Evolutionary conservation across 2,888 invertebrate genomes (phyloP).

Genomic region (Marronus borbonicus): DNA sequence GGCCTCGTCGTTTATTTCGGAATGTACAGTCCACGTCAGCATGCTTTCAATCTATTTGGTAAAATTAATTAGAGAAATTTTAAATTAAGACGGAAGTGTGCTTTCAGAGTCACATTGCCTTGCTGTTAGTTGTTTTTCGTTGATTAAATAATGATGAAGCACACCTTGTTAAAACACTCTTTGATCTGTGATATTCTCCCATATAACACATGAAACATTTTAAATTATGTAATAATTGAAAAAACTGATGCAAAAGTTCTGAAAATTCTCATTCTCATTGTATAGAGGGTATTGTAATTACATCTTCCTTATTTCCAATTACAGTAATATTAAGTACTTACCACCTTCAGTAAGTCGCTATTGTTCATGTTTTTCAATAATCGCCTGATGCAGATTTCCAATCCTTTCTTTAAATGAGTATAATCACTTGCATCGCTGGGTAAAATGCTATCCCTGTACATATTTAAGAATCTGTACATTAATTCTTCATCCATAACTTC

Average conservation of each 20-base stretch:
- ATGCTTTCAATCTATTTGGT: constrained; percentile 68
- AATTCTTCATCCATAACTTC: constrained; percentile 69
- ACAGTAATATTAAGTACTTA: constrained; percentile 53
- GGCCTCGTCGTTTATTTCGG: constrained; percentile 68
- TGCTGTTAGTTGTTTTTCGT: no score
- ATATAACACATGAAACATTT: no score
- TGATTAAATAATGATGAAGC: no score
- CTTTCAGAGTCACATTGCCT: no score
- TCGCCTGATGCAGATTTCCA: constrained; percentile 74
- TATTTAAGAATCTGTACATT: constrained; percentile 67
- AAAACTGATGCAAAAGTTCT: no score
- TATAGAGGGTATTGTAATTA: no score
- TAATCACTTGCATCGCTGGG: constrained; percentile 57
- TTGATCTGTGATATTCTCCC: no score
- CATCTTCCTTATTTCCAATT: no score
- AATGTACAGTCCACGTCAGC: constrained; percentile 72
- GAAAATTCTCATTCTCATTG: no score
- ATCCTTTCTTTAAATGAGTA: constrained; percentile 70
- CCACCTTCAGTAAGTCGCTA: constrained; percentile 70
- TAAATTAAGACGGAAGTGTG: no score
- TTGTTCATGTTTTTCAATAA: constrained; percentile 72
- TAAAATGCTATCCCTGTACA: constrained; percentile 71
- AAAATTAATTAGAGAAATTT: neutral
- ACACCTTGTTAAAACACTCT: no score
- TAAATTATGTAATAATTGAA: no score